These are phyloP conservation scores for Pogona vitticeps DNA, from an alignment of 2,113 vertebrate species.

Conservation along the genomic window DNA sequence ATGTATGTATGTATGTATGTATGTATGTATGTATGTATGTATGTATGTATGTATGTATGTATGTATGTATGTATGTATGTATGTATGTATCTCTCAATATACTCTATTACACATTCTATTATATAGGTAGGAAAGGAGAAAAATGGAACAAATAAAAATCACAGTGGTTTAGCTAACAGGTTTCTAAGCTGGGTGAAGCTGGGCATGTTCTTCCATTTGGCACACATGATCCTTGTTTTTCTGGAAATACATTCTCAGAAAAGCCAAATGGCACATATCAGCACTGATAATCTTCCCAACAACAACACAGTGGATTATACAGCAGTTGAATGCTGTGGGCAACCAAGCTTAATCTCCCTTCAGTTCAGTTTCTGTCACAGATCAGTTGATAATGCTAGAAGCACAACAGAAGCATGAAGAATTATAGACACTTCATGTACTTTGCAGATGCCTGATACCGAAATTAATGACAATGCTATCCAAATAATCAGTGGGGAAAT, in stretches of 20 bases:
- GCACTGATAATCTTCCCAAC: constrained; percentile 52
- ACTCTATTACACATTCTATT: too few species aligned
- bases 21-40: too few species aligned
- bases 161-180: too few species aligned
- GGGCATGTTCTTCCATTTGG: not conserved
- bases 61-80: too few species aligned
- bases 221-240: not conserved
- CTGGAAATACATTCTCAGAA: constrained; percentile 4
- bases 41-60: too few species aligned
- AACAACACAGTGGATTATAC: constrained; percentile 59
- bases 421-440: constrained; percentile 48
- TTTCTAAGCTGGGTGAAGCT: too few species aligned
- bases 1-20: too few species aligned
- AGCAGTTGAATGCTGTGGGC: constrained; percentile 50
- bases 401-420: constrained; percentile 48
- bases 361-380: constrained; percentile 60
- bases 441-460: constrained; percentile 60
- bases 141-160: too few species aligned
- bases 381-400: constrained; percentile 61
- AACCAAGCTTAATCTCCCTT: constrained; percentile 60
- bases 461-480: constrained; percentile 57
- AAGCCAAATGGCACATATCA: constrained; percentile 56
- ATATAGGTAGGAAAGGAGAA: too few species aligned
- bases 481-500: not conserved
- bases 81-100: too few species aligned